These are phyloP conservation scores for Drosophila sp. DNA, from an alignment of 1,140 invertebrate genomes.

Conservation along the genomic window DNA sequence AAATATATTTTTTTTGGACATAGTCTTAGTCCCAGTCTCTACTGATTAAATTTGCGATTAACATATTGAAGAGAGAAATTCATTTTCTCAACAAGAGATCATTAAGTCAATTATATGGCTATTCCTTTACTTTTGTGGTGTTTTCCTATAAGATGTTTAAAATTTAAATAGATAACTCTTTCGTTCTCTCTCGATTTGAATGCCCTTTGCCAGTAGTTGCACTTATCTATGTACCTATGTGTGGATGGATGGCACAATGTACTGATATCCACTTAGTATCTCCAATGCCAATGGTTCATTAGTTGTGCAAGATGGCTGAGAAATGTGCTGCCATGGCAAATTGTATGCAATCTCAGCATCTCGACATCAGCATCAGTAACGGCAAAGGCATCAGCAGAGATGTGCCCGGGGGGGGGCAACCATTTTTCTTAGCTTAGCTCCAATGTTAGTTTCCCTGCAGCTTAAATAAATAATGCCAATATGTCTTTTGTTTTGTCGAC, in stretches of 20 bases:
- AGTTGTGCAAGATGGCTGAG: conserved; percentile 56
- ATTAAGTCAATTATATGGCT: too few relatives aligned
- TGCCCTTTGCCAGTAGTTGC: too few relatives aligned
- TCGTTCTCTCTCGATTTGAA: too few relatives aligned
- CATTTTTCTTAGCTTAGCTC: conserved; percentile 43
- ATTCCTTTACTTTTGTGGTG: too few relatives aligned
- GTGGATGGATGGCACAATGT: conserved; percentile 25
- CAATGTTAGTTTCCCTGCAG: conserved; percentile 27
- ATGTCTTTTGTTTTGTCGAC: conserved; percentile 55
- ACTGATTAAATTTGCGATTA: too few relatives aligned
- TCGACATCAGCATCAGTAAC: too few relatives aligned
- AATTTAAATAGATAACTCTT: too few relatives aligned
- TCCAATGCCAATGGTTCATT: conserved; percentile 63
- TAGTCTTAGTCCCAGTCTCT: too few relatives aligned
- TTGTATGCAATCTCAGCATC: conserved; percentile 76
- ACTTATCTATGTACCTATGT: neutral
- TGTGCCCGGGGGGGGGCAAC: conserved; percentile 41
- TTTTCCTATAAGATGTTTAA: too few relatives aligned
- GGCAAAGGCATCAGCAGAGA: conserved; percentile 11
- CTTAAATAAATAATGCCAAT: conserved; percentile 76
- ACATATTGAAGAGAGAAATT: too few relatives aligned
- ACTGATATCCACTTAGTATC: conserved; percentile 37
- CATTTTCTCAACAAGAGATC: too few relatives aligned
- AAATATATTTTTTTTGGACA: too few relatives aligned
- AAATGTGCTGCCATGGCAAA: conserved; percentile 75